Base-by-base conservation (phyloP, 2,888 invertebrate genomes). In the Mamestra brassicae region DNA sequence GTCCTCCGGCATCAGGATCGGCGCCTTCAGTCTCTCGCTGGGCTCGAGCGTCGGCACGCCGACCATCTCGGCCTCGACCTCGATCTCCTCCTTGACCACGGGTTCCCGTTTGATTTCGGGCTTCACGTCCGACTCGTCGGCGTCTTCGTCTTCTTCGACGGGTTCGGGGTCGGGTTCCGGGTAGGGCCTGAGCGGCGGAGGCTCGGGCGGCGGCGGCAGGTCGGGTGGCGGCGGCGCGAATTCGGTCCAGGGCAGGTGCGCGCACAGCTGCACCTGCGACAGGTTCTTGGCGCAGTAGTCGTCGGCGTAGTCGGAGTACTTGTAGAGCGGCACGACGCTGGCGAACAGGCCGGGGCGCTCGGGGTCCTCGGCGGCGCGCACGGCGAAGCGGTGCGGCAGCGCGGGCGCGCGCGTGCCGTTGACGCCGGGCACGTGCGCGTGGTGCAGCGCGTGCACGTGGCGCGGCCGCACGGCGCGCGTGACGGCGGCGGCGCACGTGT, bases 341-440 rank as follows among this genome's bases (percentile, higher is more conserved):
- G 94, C 84, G 92, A 95, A 97, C 7, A 96, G 93, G 13, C 89
- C 94, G n/a, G 93, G 90, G 4, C 85, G 80, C 17, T 91, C 92
- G 38, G 92, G 89, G 80, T 91, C 87, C 17, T 83, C 83, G 15
- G 93, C 92, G 5, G 90, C 87, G 2, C 96, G 90, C n/a, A 94
- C 97, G 90, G 94, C 94, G 93, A 91, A 94, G 80, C 87, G 90
- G 88, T 94, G 95, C 47, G 94, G 95, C 65, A 90, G 86, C 36
- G 93, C 84, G 0, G 95, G 95, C 3, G 96, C 96, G 36, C 97
- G 95, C 77, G 97, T 97, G 83, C 97, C 97, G 91, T 97, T 97
- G 66, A 97, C 94, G 78, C 97, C 97, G 67, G 97, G 96, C 83
- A 97, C 93, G 80, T 91, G 94, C 58, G 93, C 94, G 90, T 97